Conservation (phyloP, 1,140 invertebrate species). For the Drosophila truncata region DNA sequence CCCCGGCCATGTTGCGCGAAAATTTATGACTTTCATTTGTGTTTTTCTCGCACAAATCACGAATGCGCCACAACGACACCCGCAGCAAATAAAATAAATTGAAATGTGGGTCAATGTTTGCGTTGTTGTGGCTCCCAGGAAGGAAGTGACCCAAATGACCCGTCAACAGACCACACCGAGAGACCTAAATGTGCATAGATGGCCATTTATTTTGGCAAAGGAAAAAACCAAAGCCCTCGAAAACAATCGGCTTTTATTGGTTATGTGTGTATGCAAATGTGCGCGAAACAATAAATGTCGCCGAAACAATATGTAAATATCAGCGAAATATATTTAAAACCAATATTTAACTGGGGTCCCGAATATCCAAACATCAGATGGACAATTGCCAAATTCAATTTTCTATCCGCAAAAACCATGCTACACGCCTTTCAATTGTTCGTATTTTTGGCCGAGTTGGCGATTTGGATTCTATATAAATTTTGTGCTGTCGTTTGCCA, state of each 20-base stretch:
- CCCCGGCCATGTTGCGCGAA: constrained; percentile 27
- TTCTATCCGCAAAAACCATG: constrained; percentile 43
- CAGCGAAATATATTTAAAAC: constrained; percentile 60
- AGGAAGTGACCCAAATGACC: constrained; percentile 41
- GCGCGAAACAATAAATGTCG: constrained; percentile 51
- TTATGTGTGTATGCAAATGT: constrained; percentile 12
- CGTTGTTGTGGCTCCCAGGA: constrained; percentile 41
- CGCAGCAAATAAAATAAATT: constrained; percentile 54
- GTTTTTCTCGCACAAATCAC: constrained; percentile 56
- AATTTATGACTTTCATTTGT: constrained; percentile 77
- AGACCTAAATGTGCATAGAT: constrained; percentile 37
- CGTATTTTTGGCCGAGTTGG: constrained; percentile 17
- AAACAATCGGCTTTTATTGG: constrained; percentile 58
- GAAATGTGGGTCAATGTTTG: constrained; percentile 71
- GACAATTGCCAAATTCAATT: constrained; percentile 64
- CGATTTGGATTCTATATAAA: constrained; percentile 23
- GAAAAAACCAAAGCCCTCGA: constrained; percentile 44
- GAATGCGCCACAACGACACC: constrained; percentile 51
- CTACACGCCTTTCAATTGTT: constrained; percentile 53
- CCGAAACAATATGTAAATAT: constrained; percentile 61
- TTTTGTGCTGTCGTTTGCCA: constrained; percentile 53
- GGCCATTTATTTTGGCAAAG: constrained; percentile 43
- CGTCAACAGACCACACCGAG: constrained; percentile 26
- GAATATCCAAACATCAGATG: constrained; percentile 30
- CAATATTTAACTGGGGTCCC: constrained; percentile 55